Percentiles rank a stretch among this genome's conserved stretches.
Evolutionary conservation across 1,140 invertebrate species (phyloP).

Genomic region (Coelopa frigida): DNA sequence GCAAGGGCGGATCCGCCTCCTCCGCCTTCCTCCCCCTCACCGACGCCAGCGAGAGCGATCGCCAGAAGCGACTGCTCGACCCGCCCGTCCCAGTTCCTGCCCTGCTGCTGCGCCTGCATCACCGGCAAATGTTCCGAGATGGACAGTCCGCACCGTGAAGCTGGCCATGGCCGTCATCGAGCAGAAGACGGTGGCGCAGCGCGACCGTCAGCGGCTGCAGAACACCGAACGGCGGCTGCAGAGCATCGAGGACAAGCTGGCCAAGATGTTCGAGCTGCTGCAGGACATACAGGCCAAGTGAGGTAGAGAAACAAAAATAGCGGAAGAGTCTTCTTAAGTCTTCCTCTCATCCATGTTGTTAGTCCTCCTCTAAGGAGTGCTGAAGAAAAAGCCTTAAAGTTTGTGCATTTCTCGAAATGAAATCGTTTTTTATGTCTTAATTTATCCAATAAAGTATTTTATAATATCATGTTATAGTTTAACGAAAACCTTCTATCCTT

Average conservation of each 20-base stretch:
- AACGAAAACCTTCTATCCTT: too few species aligned
- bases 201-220: slow-evolving; percentile 35
- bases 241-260: slow-evolving; percentile 46
- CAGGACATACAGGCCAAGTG: too few species aligned
- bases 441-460: too few species aligned
- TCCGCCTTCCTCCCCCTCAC: slow-evolving; percentile 24
- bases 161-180: slow-evolving; percentile 48
- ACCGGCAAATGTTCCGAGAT: slow-evolving; percentile 31
- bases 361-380: too few species aligned
- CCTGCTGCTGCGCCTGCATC: slow-evolving; percentile 26
- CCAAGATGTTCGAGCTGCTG: slow-evolving; percentile 25
- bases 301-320: too few species aligned
- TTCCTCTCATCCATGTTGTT: too few species aligned
- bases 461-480: too few species aligned
- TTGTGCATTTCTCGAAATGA: too few species aligned
- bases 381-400: too few species aligned
- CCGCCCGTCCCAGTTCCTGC: slow-evolving; percentile 26
- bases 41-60: slow-evolving; percentile 16
- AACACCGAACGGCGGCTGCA: slow-evolving; percentile 20
- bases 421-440: too few species aligned
- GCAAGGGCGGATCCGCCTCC: too few species aligned
- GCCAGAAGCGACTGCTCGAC: slow-evolving; percentile 28
- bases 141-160: slow-evolving; percentile 49
- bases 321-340: too few species aligned
- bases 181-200: slow-evolving; percentile 45